These are phyloP conservation scores for Brachyalestes nurse DNA, from an alignment of 2,797 vertebrate species.

Conservation along the genomic window DNA sequence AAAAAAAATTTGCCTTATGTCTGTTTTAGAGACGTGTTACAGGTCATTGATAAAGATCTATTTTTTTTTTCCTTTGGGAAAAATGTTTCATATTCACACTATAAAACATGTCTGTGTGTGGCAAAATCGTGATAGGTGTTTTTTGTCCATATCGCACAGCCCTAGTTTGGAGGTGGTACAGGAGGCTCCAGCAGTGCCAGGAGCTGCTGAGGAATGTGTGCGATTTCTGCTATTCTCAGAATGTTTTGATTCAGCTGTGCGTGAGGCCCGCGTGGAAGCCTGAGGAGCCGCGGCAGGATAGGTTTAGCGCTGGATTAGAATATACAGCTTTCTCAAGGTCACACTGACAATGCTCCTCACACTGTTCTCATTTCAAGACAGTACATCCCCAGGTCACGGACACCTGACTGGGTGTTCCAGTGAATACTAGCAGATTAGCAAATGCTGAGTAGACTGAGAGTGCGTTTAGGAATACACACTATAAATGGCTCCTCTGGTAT, in stretches of 20 bases:
- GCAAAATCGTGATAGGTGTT: too few species aligned
- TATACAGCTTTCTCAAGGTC: slow-evolving; percentile 15
- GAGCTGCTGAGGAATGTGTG: slow-evolving; percentile 31
- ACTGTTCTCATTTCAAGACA: background rate
- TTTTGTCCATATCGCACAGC: too few species aligned
- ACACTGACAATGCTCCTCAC: background rate
- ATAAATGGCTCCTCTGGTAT: background rate
- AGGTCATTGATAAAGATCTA: too few species aligned
- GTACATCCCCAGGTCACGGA: background rate
- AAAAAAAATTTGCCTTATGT: too few species aligned
- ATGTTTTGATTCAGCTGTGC: background rate
- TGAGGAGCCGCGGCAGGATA: background rate
- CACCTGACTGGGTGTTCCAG: background rate
- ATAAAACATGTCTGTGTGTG: too few species aligned
- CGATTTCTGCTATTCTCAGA: slow-evolving; percentile 27
- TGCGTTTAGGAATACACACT: background rate
- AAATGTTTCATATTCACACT: too few species aligned
- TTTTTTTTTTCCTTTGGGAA: too few species aligned
- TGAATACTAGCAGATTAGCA: background rate
- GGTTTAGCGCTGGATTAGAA: slow-evolving; percentile 2
- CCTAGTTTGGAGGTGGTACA: background rate
- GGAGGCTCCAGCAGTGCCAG: slow-evolving; percentile 10
- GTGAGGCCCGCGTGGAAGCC: background rate
- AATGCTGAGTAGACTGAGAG: background rate
- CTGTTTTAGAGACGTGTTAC: too few species aligned